Percentiles rank a stretch among this genome's conserved stretches.
phyloP scores from a whole-genome alignment of 2,888 invertebrate genomes.

The Abrostola triplasia region DNA sequence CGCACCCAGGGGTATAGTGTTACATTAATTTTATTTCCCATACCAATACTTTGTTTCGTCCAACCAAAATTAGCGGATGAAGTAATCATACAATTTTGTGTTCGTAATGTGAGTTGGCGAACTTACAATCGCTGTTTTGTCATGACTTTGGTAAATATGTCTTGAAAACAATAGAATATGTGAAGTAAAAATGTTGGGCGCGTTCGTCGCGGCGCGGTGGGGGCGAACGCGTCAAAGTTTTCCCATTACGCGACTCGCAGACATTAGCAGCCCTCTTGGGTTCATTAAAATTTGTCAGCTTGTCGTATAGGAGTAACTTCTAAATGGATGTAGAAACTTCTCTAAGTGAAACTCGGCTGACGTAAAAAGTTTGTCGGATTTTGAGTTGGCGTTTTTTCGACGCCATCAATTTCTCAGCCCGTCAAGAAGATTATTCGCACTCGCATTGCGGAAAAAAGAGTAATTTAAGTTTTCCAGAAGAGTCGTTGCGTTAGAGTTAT shows the following conservation, averaged over 20 bases:
- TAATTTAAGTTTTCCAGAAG: slow-evolving; percentile 86
- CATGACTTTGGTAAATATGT: slow-evolving; percentile 72
- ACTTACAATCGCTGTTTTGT: slow-evolving; percentile 63
- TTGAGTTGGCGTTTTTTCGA: slow-evolving; percentile 80
- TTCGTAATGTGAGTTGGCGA: slow-evolving; percentile 65
- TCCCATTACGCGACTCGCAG: slow-evolving; percentile 84
- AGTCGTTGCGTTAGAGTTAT: slow-evolving; percentile 85
- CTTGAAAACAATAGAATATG: slow-evolving; percentile 71
- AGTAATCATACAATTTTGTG: slow-evolving; percentile 66
- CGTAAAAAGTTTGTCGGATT: slow-evolving; percentile 85
- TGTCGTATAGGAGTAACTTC: slow-evolving; percentile 85
- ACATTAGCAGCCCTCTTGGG: slow-evolving; percentile 87
- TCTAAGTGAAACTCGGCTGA: slow-evolving; percentile 87
- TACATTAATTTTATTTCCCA: slow-evolving; percentile 59
- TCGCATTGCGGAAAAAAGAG: slow-evolving; percentile 87
- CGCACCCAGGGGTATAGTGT: slow-evolving; percentile 74
- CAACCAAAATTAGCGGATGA: slow-evolving; percentile 49
- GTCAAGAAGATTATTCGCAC: slow-evolving; percentile 89
- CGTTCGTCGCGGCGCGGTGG: slow-evolving; percentile 46
- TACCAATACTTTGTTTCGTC: slow-evolving; percentile 26
- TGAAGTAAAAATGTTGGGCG: slow-evolving; percentile 68
- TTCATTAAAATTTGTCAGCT: slow-evolving; percentile 89
- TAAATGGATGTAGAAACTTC: slow-evolving; percentile 87
- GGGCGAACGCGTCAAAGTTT: slow-evolving; percentile 75
- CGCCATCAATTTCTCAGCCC: slow-evolving; percentile 87